phyloP scores from a whole-genome alignment of 2,797 vertebrate species.

The Diplodus sargus region DNA sequence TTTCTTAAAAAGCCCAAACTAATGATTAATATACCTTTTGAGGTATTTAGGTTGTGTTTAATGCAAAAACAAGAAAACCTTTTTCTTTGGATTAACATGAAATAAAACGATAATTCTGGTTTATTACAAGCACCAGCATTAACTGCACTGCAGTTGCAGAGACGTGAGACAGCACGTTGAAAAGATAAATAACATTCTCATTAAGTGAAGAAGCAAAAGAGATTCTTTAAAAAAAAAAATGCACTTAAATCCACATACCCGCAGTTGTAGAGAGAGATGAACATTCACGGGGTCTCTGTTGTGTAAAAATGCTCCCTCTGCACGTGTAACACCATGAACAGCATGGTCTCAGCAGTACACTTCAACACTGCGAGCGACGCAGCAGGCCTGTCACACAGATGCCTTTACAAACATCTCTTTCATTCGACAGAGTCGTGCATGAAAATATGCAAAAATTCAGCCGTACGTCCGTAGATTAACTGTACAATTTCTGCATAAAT shows the following conservation, averaged over 20 bases:
- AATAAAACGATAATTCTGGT: neutral
- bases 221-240: neutral
- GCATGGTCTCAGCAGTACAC: neutral
- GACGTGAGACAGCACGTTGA: neutral
- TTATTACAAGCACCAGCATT: neutral
- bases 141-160: no score
- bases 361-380: neutral
- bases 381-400: neutral
- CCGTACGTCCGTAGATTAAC: no score
- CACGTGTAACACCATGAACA: neutral
- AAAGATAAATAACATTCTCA: neutral
- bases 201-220: neutral
- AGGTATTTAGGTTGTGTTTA: slow-evolving; percentile 10
- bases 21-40: slow-evolving; percentile 10
- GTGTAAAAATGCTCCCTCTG: no score
- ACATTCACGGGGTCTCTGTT: neutral
- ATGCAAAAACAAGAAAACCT: neutral
- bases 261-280: no score
- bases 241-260: neutral
- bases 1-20: slow-evolving; percentile 9
- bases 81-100: neutral
- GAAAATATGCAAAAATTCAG: neutral
- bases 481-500: no score
- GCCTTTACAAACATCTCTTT: neutral
- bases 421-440: neutral